phyloP scores from a whole-genome alignment of 2,888 invertebrate genomes.

The Ormyrus pomaceus region DNA sequence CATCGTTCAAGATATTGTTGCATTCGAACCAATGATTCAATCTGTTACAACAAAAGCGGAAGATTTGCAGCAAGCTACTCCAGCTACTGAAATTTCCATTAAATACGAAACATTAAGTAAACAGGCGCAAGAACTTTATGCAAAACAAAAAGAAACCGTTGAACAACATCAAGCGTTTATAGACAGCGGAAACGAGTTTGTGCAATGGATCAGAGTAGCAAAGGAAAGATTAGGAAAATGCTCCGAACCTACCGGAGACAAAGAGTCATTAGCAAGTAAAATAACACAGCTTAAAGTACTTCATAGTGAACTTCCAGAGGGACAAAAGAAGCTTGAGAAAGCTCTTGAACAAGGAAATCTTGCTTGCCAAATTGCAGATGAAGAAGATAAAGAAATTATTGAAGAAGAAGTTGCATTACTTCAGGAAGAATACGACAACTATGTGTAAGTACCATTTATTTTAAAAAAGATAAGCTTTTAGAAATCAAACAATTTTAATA shows the following conservation, averaged over 20 bases:
- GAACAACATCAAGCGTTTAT: constrained; percentile 94
- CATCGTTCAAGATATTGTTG: constrained; percentile 96
- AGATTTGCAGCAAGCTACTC: constrained; percentile 92
- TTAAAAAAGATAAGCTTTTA: background rate
- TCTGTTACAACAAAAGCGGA: constrained; percentile 96
- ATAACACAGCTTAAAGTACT: constrained; percentile 90
- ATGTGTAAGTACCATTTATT: constrained; percentile 80
- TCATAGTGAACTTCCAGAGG: constrained; percentile 89
- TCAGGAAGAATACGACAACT: constrained; percentile 93
- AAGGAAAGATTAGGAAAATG: constrained; percentile 94
- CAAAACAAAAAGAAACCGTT: constrained; percentile 91
- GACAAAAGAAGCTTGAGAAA: constrained; percentile 88
- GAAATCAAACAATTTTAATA: background rate
- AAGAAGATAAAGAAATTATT: constrained; percentile 91
- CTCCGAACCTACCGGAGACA: constrained; percentile 94
- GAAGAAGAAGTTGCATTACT: constrained; percentile 93
- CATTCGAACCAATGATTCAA: constrained; percentile 98
- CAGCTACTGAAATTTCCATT: constrained; percentile 92
- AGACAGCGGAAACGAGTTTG: constrained; percentile 93
- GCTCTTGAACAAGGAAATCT: constrained; percentile 90
- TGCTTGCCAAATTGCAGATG: constrained; percentile 89
- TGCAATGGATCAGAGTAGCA: constrained; percentile 94
- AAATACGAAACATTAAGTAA: constrained; percentile 94
- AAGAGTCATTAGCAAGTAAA: constrained; percentile 91
- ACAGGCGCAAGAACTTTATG: constrained; percentile 92